These are phyloP conservation scores for Megalops atlanticus DNA, from an alignment of 2,113 vertebrate species.

Conservation along the genomic window DNA sequence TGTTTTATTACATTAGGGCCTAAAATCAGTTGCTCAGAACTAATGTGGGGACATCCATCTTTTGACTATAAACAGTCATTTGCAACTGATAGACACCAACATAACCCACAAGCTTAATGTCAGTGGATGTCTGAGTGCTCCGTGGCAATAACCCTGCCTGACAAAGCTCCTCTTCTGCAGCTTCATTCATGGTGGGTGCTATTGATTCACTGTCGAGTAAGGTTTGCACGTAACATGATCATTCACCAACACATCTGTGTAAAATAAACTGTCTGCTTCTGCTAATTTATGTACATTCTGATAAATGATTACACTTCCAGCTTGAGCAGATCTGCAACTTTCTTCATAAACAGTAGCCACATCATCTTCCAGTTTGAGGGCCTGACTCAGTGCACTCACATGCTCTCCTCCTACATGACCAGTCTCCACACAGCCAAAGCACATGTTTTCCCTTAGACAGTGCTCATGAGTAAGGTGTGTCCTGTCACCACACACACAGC, in stretches of 20 bases:
- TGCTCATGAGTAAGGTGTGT: not conserved
- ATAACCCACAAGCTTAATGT: not conserved
- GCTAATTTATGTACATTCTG: not conserved
- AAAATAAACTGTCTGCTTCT: not conserved
- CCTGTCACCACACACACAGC: not conserved
- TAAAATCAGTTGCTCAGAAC: not conserved
- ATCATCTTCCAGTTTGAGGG: not conserved
- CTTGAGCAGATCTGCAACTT: not conserved
- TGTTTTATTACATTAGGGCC: conserved; percentile 1
- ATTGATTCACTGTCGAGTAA: conserved; percentile 2
- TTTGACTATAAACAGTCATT: not conserved
- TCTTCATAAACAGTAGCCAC: not conserved
- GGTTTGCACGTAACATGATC: not conserved
- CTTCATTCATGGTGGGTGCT: too few species aligned
- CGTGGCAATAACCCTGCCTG: not conserved
- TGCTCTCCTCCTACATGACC: not conserved
- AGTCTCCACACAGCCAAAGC: not conserved
- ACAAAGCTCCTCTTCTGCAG: not conserved
- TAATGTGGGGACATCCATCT: not conserved
- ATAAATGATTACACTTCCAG: not conserved
- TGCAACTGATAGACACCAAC: conserved; percentile 2
- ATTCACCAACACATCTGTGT: not conserved
- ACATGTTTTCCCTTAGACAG: not conserved
- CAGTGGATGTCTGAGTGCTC: not conserved
- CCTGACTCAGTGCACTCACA: not conserved